Conservation (phyloP, 2,113 vertebrate genomes). For the Opisthocomus hoazin region DNA sequence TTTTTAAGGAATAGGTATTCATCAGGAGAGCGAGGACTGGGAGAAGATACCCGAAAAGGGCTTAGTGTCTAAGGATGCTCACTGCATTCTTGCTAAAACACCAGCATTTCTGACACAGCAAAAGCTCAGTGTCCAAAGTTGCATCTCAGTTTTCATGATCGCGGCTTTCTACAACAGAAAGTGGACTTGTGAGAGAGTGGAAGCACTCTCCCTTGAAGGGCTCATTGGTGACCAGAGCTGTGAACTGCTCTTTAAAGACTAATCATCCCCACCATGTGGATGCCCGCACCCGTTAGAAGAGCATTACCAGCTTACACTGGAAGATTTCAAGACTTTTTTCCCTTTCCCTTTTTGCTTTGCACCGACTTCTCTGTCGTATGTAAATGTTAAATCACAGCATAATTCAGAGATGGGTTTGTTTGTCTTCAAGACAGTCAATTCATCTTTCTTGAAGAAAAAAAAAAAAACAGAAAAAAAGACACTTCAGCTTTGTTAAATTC, state of each 20-base stretch:
- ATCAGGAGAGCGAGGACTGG: neutral
- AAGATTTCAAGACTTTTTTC: neutral
- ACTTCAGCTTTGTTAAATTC: neutral
- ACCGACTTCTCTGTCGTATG: fast-evolving
- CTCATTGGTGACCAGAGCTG: neutral
- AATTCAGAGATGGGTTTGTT: neutral
- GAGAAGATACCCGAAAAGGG: neutral
- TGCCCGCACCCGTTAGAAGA: neutral
- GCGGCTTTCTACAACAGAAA: neutral
- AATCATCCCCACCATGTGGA: neutral
- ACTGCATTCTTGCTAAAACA: fast-evolving
- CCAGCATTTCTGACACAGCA: neutral
- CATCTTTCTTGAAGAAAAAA: neutral
- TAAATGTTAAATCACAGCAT: neutral
- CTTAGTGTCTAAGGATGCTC: neutral
- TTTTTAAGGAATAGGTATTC: neutral
- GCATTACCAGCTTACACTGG: neutral
- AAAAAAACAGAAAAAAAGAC: neutral
- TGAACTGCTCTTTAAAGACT: neutral
- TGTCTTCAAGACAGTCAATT: neutral
- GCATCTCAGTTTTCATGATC: neutral
- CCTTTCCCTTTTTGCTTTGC: neutral
- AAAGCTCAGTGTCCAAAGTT: neutral
- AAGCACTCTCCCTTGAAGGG: neutral
- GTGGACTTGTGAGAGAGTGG: neutral